Conservation (phyloP, 2,797 vertebrate species). For the Peromyscus nudipes region DNA sequence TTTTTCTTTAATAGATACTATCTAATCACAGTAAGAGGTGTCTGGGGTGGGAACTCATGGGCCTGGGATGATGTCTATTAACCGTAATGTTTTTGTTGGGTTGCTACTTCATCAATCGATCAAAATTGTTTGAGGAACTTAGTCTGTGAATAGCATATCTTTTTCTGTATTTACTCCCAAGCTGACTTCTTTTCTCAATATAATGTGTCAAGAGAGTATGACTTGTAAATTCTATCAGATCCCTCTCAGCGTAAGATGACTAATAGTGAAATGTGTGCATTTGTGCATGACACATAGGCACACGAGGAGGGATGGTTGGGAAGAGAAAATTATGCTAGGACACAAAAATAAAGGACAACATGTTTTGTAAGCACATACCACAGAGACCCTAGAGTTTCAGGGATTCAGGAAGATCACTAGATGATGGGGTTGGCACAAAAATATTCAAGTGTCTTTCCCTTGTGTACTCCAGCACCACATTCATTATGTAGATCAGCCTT, state of each 20-base stretch:
- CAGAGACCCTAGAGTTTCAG: neutral
- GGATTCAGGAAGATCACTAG: slow-evolving; percentile 1
- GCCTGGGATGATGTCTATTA: neutral
- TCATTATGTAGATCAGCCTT: neutral
- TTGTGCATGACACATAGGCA: neutral
- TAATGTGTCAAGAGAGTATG: slow-evolving; percentile 11
- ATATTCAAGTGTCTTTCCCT: neutral
- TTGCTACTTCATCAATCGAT: slow-evolving; percentile 29
- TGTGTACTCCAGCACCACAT: neutral
- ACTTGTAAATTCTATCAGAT: slow-evolving; percentile 8
- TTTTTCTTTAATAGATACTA: slow-evolving; percentile 45
- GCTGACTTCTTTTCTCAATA: slow-evolving; percentile 54
- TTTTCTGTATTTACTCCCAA: slow-evolving; percentile 30
- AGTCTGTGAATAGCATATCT: neutral
- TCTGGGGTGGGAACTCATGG: neutral
- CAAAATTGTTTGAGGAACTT: neutral
- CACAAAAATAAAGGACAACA: neutral
- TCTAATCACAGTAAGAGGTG: slow-evolving; percentile 29
- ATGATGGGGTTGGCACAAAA: neutral
- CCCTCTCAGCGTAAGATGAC: neutral
- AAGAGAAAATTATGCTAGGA: neutral
- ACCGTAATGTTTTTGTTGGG: neutral
- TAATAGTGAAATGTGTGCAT: neutral
- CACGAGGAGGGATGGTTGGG: neutral
- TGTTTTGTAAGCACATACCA: neutral